These are phyloP conservation scores for Spilogale gracilis DNA, from an alignment of 2,113 vertebrate species.

Conservation along the genomic window DNA sequence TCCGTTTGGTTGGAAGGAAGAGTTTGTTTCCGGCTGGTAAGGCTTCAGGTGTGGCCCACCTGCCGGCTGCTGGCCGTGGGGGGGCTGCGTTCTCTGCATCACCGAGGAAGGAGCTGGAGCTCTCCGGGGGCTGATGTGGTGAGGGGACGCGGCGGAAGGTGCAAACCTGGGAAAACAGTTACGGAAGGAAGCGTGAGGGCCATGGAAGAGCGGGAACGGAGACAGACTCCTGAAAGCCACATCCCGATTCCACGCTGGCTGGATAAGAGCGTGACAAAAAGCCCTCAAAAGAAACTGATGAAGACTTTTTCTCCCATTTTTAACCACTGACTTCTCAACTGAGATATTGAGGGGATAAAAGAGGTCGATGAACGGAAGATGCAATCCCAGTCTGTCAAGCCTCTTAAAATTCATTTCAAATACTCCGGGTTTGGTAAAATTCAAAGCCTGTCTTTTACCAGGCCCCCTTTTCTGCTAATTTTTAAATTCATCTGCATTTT, in stretches of 20 bases:
- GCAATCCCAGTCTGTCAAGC: slow-evolving; percentile 50
- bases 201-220: not conserved
- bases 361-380: slow-evolving; percentile 28
- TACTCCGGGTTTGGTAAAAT: slow-evolving; percentile 60
- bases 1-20: slow-evolving; percentile 86
- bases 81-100: slow-evolving; percentile 86
- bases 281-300: not conserved
- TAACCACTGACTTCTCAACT: slow-evolving; percentile 39
- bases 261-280: not conserved
- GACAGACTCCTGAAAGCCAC: not conserved
- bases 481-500: slow-evolving; percentile 74
- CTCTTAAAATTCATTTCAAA: slow-evolving; percentile 64
- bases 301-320: not conserved
- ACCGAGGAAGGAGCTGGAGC: slow-evolving; percentile 83
- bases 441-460: slow-evolving; percentile 66
- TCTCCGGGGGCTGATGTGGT: slow-evolving; percentile 88
- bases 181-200: slow-evolving; percentile 40
- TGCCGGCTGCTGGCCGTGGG: slow-evolving; percentile 82
- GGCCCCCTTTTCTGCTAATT: slow-evolving; percentile 64
- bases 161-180: slow-evolving; percentile 89
- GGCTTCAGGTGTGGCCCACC: slow-evolving; percentile 84
- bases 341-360: slow-evolving; percentile 24
- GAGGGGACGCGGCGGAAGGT: slow-evolving; percentile 87
- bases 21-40: slow-evolving; percentile 82
- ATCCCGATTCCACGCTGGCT: not conserved